Evolutionary conservation across 1,140 invertebrate species (phyloP).

Genomic region (Drosophila sulfurigaster): DNA sequence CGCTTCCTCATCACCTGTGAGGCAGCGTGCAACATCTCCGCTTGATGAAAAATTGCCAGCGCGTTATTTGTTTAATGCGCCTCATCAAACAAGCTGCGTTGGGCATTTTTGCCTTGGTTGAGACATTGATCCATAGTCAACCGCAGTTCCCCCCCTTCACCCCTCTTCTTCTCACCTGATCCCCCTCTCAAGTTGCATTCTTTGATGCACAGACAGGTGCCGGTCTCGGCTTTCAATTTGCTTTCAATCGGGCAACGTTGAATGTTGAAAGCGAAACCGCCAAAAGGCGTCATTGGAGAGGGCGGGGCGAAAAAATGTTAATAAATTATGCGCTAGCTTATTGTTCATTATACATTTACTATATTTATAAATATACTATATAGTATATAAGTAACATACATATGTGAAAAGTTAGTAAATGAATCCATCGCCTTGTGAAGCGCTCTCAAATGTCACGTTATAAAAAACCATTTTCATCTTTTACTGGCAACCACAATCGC

Average conservation of each 20-base stretch:
- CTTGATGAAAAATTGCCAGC: constrained; percentile 73
- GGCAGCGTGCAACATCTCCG: constrained; percentile 26
- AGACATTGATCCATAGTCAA: constrained; percentile 19
- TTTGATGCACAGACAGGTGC: constrained; percentile 49
- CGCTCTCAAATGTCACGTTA: constrained; percentile 65
- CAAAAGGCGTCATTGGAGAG: constrained; percentile 1
- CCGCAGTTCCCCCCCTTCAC: neutral
- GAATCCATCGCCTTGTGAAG: constrained; percentile 30
- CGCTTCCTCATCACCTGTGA: neutral
- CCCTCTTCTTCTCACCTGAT: neutral
- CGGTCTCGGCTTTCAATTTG: constrained; percentile 53
- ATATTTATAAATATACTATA: no score
- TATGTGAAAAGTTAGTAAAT: neutral
- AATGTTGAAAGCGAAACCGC: constrained; percentile 59
- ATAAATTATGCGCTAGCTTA: constrained; percentile 65
- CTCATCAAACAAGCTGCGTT: constrained; percentile 58
- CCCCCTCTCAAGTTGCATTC: neutral
- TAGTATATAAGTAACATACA: no score
- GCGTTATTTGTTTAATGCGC: constrained; percentile 75
- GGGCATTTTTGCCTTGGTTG: constrained; percentile 11
- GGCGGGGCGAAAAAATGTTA: constrained; percentile 34
- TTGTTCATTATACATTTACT: neutral
- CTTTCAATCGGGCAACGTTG: constrained; percentile 66
- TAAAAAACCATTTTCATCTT: constrained; percentile 44
- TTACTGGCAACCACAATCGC: no score